These are phyloP conservation scores for Griposia aprilina DNA, from an alignment of 2,888 invertebrate species.

Conservation along the genomic window DNA sequence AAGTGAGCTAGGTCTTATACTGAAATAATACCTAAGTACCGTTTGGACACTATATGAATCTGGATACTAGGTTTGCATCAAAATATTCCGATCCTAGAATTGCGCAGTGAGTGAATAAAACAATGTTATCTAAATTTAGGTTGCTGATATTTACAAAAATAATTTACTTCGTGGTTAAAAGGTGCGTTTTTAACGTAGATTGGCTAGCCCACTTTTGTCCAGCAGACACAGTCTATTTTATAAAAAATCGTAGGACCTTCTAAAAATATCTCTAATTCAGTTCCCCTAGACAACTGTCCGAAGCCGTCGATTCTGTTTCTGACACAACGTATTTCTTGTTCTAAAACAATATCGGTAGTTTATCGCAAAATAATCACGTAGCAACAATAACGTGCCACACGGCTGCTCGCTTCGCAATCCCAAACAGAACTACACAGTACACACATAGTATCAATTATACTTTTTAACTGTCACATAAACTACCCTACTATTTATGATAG, in stretches of 20 bases:
- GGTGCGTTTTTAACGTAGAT: not conserved
- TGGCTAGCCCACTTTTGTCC: not conserved
- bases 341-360: conserved; percentile 46
- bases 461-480: conserved; percentile 66
- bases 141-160: not conserved
- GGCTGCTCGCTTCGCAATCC: conserved; percentile 31
- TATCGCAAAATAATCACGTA: conserved; percentile 62
- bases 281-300: conserved; percentile 5
- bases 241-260: not conserved
- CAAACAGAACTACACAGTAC: conserved; percentile 31
- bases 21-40: conserved; percentile 41
- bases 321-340: conserved; percentile 47
- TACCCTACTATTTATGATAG: conserved; percentile 69
- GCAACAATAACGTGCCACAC: conserved; percentile 41
- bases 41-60: conserved; percentile 24
- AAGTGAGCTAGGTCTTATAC: conserved; percentile 49
- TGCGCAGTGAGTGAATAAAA: not conserved
- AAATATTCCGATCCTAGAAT: not conserved
- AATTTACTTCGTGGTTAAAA: not conserved
- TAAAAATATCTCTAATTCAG: conserved; percentile 7
- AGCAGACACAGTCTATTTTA: not conserved
- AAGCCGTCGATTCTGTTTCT: conserved; percentile 31
- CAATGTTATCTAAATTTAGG: not conserved
- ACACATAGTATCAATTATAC: conserved; percentile 46
- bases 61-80: not conserved